Base-by-base conservation (phyloP, 2,113 vertebrate genomes). In the Tetrax tetrax region DNA sequence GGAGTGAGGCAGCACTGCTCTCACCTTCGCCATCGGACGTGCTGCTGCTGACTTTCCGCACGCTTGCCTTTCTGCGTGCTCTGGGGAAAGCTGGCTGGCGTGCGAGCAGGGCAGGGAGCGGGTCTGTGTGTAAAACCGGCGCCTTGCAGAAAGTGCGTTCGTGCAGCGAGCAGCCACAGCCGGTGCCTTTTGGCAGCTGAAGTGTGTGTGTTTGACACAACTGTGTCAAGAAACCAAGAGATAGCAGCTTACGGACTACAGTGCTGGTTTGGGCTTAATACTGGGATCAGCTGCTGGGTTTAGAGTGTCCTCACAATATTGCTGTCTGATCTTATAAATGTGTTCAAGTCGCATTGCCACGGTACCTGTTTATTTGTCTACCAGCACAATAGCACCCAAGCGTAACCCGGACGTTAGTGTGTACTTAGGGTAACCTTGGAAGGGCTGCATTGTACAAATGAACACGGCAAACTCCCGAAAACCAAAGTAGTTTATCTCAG, bases 21-120 rank as follows among this genome's bases (percentile, higher is more conserved):
- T 57, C 35, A 13, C 72, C 56, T 78, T n/a, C 28, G 1, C 22
- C 7, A 1, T 12, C 35, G 3, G 7, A 1, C 0, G 3, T 15
- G 33, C 45, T 38, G 45, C 60, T 4, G 4, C 37, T 25, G 43
- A 4, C 65, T 31, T 16, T 57, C 35, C 1, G 1, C n/a, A 10
- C 7, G 3, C 41, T 63, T 12, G 43, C 22, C 15, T 45, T 24
- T 41, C 48, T 3, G 13, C 2, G 50, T 70, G 77, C 75, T 54
- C 45, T 0, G 1, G 61, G 82, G 43, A 64, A 6, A 31, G 66
- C 59, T 1, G 4, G 22, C 63, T 21, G 64, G 56, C 6, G 6
- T 14, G 1, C 14, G 7, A 17, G 35, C 21, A 4, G 51, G 4
- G 20, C 37, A 20, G 50, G n/a, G n/a, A 51, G 3, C 0, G 29